Evolutionary conservation across 1,140 invertebrate genomes (phyloP), one percentile per base, ranked within the genome.

Genomic region (Caenorhabditis remanei): DNA sequence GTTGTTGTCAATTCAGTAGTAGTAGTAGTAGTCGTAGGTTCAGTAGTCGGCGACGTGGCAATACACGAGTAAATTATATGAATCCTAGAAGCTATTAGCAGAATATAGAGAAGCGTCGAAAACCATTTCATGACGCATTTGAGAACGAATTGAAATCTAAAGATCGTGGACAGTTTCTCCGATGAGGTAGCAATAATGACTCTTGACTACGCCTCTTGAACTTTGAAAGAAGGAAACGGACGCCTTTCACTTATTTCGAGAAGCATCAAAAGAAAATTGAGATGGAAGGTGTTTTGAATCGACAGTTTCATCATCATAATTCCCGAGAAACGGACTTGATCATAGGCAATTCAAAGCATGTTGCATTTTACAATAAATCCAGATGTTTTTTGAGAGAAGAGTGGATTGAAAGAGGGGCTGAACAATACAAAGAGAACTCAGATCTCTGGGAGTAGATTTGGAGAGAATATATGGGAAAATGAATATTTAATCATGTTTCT

Each of bases 171-270:
- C 67, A 67, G 67, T 46, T 75, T 48, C n/a, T 53, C 53, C 46
- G 46, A 79, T 43, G 46, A 24, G 71, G 46, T 79, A 50, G 32
- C 71, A 79, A 79, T 79, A 79, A 79, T 79, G 71, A 79, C 71
- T 79, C 71, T 79, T 79, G 71, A 79, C 71, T 46, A 79, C 71
- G 71, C 71, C 71, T 79, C 71, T 79, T 79, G 71, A 79, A 79
- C 71, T 79, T 79, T 50, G 19, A 79, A 79, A 50, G 71, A 50
- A 32, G 71, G 46, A 79, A 79, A 71, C 65, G 65, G 65, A 46
- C 65, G 65, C 46, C 71, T 79, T 79, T 79, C 71, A 79, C 71
- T 79, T 53, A 50, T 79, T 24, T 32, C 8, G 6, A 50, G 8
- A 43, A 19, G n/a, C 40, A 63, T 53, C 19, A 41, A 24, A 24